These are phyloP conservation scores for Phalloptychus januarius DNA, from an alignment of 2,797 vertebrate species.

Conservation along the genomic window DNA sequence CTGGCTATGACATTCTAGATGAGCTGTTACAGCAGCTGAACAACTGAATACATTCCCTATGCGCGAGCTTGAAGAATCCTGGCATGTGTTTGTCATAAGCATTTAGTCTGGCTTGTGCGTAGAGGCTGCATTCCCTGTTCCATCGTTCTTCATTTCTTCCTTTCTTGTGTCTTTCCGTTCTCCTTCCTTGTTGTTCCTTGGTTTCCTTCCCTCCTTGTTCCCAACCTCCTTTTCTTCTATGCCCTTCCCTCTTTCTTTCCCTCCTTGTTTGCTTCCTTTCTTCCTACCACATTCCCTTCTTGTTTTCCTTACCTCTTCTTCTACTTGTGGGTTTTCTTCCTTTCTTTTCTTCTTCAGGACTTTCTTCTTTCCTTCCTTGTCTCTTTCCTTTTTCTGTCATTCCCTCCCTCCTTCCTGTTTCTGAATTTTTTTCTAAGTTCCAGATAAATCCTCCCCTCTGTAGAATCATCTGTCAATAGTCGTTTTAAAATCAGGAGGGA, in stretches of 20 bases:
- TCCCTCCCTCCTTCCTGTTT: not conserved
- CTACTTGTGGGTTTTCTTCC: not conserved
- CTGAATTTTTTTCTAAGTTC: not conserved
- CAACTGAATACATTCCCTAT: constrained; percentile 47
- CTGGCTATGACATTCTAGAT: constrained; percentile 74
- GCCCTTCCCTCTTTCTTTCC: not conserved
- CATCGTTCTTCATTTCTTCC: not conserved
- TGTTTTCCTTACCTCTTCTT: not conserved
- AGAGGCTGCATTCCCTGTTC: not conserved
- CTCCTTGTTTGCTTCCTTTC: not conserved
- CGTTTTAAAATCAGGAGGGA: no score
- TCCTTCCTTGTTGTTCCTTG: no score
- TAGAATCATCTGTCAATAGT: no score
- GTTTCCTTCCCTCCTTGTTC: not conserved
- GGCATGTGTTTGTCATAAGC: not conserved
- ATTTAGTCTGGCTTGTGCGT: not conserved
- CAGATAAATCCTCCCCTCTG: not conserved
- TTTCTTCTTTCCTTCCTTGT: not conserved
- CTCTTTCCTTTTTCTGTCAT: not conserved
- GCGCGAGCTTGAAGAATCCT: not conserved
- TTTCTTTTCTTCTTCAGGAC: not conserved
- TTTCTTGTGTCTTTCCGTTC: not conserved
- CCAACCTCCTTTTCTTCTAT: no score
- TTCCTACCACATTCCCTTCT: not conserved
- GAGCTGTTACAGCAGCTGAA: constrained; percentile 75